Evolutionary conservation across 2,888 invertebrate species (phyloP).

Genomic region (Buathra laborator): DNA sequence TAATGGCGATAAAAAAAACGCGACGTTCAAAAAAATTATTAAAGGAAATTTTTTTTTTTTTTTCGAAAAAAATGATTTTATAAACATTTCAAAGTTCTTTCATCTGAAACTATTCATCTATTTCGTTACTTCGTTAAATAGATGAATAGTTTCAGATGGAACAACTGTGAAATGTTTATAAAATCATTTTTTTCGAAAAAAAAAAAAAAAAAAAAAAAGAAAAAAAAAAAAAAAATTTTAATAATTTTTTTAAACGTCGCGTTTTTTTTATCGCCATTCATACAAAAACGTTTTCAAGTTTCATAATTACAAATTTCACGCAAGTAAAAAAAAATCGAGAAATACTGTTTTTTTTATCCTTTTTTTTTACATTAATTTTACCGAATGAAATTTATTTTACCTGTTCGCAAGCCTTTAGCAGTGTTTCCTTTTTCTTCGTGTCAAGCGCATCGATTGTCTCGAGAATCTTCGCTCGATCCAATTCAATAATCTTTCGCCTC

Average conservation of each 20-base stretch:
- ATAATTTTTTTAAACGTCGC: no score
- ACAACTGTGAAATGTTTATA: not conserved
- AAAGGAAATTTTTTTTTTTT: no score
- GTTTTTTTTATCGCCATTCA: no score
- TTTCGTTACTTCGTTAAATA: no score
- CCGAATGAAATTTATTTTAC: slow-evolving; percentile 64
- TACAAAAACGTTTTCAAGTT: not conserved
- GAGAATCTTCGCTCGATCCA: slow-evolving; percentile 91
- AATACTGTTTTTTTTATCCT: no score
- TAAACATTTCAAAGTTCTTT: not conserved
- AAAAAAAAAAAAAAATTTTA: no score
- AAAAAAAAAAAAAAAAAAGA: no score
- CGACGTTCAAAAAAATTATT: no score
- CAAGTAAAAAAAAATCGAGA: no score
- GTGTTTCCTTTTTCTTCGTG: slow-evolving; percentile 94
- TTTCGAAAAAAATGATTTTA: not conserved
- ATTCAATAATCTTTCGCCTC: slow-evolving; percentile 90
- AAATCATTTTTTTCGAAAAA: not conserved
- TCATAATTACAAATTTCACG: not conserved
- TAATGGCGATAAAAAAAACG: no score
- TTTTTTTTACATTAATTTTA: not conserved
- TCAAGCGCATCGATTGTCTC: slow-evolving; percentile 95
- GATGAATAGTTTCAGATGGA: no score
- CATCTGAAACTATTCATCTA: no score
- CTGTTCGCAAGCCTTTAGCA: slow-evolving; percentile 93